These are phyloP conservation scores for Narcine bancroftii DNA, from an alignment of 2,113 vertebrate genomes.

Conservation along the genomic window DNA sequence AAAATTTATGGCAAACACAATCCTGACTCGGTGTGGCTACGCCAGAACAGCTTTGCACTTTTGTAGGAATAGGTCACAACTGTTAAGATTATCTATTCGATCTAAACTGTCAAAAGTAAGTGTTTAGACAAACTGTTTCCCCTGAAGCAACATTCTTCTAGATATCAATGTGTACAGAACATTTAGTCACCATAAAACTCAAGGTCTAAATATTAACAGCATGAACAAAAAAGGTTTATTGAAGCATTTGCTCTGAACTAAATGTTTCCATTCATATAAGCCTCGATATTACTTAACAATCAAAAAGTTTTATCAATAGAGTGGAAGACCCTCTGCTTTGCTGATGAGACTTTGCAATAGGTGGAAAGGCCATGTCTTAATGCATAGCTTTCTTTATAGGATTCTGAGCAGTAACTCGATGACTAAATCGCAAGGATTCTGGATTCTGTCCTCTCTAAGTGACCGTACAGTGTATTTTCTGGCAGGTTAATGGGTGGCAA, in stretches of 20 bases:
- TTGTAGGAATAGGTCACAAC: conserved; percentile 3
- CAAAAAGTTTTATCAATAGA: not conserved
- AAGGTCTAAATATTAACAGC: not conserved
- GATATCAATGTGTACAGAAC: not conserved
- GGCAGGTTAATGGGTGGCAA: not conserved
- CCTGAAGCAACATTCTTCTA: conserved; percentile 1
- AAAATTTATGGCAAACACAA: not conserved
- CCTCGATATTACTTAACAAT: not conserved
- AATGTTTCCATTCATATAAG: conserved; percentile 21
- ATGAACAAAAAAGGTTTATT: not conserved
- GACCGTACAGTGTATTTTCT: not conserved
- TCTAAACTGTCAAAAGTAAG: conserved; percentile 17
- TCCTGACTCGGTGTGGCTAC: not conserved
- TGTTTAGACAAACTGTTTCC: not conserved
- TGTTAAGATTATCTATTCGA: not conserved
- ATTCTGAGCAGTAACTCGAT: not conserved
- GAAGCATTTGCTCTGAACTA: not conserved
- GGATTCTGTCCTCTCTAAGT: not conserved
- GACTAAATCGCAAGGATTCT: not conserved
- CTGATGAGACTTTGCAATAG: not conserved
- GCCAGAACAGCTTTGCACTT: not conserved
- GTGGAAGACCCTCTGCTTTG: not conserved
- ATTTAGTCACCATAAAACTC: conserved; percentile 1
- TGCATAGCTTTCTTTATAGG: not conserved
- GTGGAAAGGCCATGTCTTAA: no score